phyloP scores from a whole-genome alignment of 1,140 invertebrate genomes.

The Drosophila oshimai region DNA sequence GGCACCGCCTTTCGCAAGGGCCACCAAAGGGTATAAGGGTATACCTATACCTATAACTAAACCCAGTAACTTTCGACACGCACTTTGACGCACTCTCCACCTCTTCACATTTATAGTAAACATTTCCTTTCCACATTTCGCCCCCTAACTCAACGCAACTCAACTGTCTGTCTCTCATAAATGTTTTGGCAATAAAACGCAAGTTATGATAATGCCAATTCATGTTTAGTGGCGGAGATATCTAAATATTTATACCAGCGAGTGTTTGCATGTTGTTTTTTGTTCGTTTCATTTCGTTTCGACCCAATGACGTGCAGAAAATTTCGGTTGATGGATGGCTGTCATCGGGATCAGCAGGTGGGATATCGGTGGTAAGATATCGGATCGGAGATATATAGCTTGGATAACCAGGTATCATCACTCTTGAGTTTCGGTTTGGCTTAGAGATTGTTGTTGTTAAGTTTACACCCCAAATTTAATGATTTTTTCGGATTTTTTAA shows the following conservation, averaged over 20 bases:
- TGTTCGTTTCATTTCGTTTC: too few relatives aligned
- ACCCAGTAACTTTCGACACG: slow-evolving; percentile 56
- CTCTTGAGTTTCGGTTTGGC: too few relatives aligned
- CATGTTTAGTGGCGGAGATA: slow-evolving; percentile 55
- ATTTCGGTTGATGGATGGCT: slow-evolving; percentile 17
- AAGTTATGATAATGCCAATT: slow-evolving; percentile 77
- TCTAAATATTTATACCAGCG: slow-evolving; percentile 38
- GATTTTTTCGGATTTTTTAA: too few relatives aligned
- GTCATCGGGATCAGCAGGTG: slow-evolving; percentile 27
- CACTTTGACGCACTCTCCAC: slow-evolving; percentile 51
- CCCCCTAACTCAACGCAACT: neutral
- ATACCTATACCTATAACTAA: neutral
- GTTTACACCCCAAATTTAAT: too few relatives aligned
- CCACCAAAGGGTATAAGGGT: neutral
- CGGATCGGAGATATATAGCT: too few relatives aligned
- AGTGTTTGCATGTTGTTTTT: slow-evolving; percentile 52
- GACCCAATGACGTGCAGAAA: slow-evolving; percentile 31
- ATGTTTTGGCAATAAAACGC: slow-evolving; percentile 78
- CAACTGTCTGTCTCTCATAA: slow-evolving; percentile 59
- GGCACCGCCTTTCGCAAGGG: slow-evolving; percentile 12
- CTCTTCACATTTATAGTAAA: too few relatives aligned
- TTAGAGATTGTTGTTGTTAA: too few relatives aligned
- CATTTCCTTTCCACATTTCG: neutral
- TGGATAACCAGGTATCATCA: too few relatives aligned
- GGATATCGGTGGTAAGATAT: neutral